These are phyloP conservation scores for Apodemus agrarius DNA, from an alignment of 2,797 vertebrate genomes.

Conservation along the genomic window DNA sequence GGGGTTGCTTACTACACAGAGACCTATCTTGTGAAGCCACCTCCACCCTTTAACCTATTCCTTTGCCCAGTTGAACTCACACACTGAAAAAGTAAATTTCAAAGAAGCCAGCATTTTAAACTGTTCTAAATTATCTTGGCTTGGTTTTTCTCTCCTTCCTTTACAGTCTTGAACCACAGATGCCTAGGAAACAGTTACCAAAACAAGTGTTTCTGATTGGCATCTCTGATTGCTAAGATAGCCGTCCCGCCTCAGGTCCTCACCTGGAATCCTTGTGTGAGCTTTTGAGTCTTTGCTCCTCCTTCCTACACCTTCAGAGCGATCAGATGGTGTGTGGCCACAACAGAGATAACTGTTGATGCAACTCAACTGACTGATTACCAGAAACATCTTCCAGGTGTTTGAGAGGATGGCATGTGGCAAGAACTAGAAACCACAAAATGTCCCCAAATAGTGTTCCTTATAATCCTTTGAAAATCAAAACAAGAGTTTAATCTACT, in stretches of 20 bases:
- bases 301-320: conserved; percentile 76
- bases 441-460: background rate
- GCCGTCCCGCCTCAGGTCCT: background rate
- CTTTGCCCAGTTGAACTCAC: conserved; percentile 47
- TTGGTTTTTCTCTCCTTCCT: conserved; percentile 15
- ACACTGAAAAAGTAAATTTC: conserved; percentile 9
- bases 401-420: conserved; percentile 10
- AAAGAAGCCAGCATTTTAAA: conserved; percentile 46
- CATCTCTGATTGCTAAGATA: conserved; percentile 58
- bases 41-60: background rate
- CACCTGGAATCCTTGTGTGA: conserved; percentile 59
- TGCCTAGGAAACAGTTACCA: conserved; percentile 1
- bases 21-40: conserved; percentile 7
- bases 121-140: conserved; percentile 43
- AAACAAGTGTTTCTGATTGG: conserved; percentile 64
- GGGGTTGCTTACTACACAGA: conserved; percentile 71
- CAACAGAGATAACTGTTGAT: conserved; percentile 52
- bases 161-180: conserved; percentile 40
- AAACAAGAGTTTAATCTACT: conserved; percentile 42
- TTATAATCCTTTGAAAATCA: conserved; percentile 40
- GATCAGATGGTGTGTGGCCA: conserved; percentile 60
- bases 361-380: conserved; percentile 58
- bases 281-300: conserved; percentile 53
- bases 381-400: conserved; percentile 67
- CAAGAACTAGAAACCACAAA: conserved; percentile 52